These are phyloP conservation scores for Cabera pusaria DNA, from an alignment of 2,888 invertebrate genomes.

Conservation along the genomic window DNA sequence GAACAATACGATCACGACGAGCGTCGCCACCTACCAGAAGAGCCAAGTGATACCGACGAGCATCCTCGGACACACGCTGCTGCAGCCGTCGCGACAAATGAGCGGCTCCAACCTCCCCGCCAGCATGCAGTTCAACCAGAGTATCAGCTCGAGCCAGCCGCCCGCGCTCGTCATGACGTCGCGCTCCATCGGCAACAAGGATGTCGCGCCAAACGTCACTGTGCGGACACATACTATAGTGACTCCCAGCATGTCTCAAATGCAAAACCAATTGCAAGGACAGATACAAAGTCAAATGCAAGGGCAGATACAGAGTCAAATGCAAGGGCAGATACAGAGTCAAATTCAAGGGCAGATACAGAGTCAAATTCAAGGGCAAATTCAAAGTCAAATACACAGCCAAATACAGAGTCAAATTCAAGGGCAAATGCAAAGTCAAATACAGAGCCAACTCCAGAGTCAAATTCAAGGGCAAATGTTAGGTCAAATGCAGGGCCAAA, in stretches of 20 bases:
- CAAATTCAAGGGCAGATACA: no score
- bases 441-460: no score
- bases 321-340: no score
- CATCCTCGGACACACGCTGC: slow-evolving; percentile 73
- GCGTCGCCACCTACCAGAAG: slow-evolving; percentile 65
- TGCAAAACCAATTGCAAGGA: slow-evolving; percentile 66
- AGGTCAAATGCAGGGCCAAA: no score
- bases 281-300: no score
- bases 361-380: no score
- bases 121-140: slow-evolving; percentile 64
- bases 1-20: slow-evolving; percentile 63
- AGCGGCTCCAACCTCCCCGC: slow-evolving; percentile 56
- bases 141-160: slow-evolving; percentile 77
- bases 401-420: no score
- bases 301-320: no score
- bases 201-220: slow-evolving; percentile 71
- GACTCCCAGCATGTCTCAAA: slow-evolving; percentile 65
- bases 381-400: no score
- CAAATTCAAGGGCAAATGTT: no score
- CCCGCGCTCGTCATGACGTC: slow-evolving; percentile 79
- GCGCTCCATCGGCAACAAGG: slow-evolving; percentile 67
- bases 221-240: slow-evolving; percentile 73
- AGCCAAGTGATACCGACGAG: slow-evolving; percentile 67
- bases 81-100: slow-evolving; percentile 73
- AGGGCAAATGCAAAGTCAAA: no score